Base-by-base conservation (phyloP, 92 coral and sea anemone genomes). In the Palythoa caribaeorum region DNA sequence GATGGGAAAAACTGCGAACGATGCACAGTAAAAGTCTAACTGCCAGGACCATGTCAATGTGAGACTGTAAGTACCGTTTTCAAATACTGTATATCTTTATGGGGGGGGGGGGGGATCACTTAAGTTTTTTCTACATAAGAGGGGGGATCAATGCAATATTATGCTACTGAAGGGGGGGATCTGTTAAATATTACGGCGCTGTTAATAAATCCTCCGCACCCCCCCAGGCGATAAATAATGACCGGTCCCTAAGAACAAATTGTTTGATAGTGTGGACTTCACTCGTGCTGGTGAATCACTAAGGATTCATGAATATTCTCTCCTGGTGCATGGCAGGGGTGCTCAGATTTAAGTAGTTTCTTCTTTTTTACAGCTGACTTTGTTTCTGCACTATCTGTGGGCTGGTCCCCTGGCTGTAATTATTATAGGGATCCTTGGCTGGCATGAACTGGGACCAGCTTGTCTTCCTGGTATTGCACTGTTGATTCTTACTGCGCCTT, bases 401-500 rank as follows among this genome's bases (percentile, higher is more conserved):
- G 80, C 90, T 11, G 89, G 95, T n/a, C 98, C 98, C 5, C 17
- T 93, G 16, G 63, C 88, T 12, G 70, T 95, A 37, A 51, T 87
- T 9, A 87, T 87, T 0, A 73, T 92, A 36, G 84, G 91, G 37
- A 53, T 87, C 85, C 72, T 97, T 38, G 60, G 93, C 50, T 97
- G 98, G 98, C 40, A 80, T 6, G 98, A 97, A 74, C 59, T 97
- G 20, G 98, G 98, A 14, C 88, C 92, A 2, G 91, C 94, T 44
- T 87, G 92, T 76, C 77, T 97, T 52, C 98, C 98, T 83, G 99
- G 99, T 9, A 83, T 97, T 21, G 40, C 84, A 6, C 65, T 96
- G 0, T 78, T 95, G 21, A 13, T 94, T 44, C 88, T 95, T 53
- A 92, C 94, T 17, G 98, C 89, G 13, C 99, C 99, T 11, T 87